These are phyloP conservation scores for Melinaea marsaeus DNA, from an alignment of 2,888 invertebrate species.

Conservation along the genomic window DNA sequence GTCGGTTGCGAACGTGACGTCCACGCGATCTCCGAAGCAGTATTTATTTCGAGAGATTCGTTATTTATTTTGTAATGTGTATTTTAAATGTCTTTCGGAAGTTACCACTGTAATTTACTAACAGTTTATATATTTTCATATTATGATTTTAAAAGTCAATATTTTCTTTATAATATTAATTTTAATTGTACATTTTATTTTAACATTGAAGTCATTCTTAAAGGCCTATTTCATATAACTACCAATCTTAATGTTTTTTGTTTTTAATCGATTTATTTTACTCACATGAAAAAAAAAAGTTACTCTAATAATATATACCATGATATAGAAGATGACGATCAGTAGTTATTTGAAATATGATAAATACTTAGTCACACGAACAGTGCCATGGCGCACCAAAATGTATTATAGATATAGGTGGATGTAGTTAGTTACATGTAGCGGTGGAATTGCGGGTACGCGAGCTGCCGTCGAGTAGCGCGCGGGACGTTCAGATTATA, in stretches of 20 bases:
- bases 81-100: slow-evolving; percentile 9
- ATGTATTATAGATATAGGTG: slow-evolving; percentile 44
- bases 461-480: slow-evolving; percentile 13
- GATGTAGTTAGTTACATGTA: slow-evolving; percentile 20
- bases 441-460: slow-evolving; percentile 15
- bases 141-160: not conserved
- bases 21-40: slow-evolving; percentile 34
- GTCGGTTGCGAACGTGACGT: slow-evolving; percentile 41
- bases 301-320: not conserved
- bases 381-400: slow-evolving; percentile 61
- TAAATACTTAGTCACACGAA: slow-evolving; percentile 32
- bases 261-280: too few species aligned
- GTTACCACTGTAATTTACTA: slow-evolving; percentile 18
- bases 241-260: not conserved
- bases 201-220: slow-evolving; percentile 7
- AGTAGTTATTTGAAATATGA: slow-evolving; percentile 23
- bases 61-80: slow-evolving; percentile 15
- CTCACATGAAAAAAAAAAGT: not conserved
- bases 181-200: too few species aligned
- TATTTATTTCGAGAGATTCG: slow-evolving; percentile 18
- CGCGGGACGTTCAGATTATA: not conserved
- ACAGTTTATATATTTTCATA: slow-evolving; percentile 8
- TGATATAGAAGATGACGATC: not conserved
- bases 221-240: slow-evolving; percentile 10
- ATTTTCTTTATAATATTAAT: slow-evolving; percentile 15